Conservation (phyloP, 2,888 invertebrate genomes). For the Azorinus chamasolen region DNA sequence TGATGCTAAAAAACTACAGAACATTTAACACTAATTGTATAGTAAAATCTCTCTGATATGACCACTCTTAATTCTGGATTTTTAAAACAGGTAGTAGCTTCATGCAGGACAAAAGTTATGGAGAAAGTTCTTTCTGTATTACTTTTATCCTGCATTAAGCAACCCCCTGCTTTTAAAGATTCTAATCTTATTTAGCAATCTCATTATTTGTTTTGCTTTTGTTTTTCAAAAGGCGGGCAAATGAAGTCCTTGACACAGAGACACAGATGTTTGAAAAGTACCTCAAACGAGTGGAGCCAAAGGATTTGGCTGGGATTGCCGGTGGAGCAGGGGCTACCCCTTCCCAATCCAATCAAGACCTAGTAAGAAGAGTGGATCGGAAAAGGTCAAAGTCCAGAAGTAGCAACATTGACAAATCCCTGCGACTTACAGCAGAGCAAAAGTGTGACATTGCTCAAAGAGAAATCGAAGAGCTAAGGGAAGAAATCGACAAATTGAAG, state of each 20-base stretch:
- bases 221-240: conserved; percentile 79
- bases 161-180: too few species aligned
- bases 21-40: too few species aligned
- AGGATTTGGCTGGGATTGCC: conserved; percentile 69
- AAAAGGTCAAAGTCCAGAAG: conserved; percentile 85
- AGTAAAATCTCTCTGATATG: too few species aligned
- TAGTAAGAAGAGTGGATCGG: conserved; percentile 70
- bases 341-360: conserved; percentile 76
- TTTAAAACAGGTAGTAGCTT: too few species aligned
- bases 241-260: conserved; percentile 85
- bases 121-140: too few species aligned
- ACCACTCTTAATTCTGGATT: too few species aligned
- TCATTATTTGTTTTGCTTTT: too few species aligned
- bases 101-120: too few species aligned
- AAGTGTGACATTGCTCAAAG: conserved; percentile 86
- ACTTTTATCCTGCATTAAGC: too few species aligned
- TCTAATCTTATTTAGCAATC: too few species aligned
- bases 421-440: conserved; percentile 85
- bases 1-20: too few species aligned
- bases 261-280: conserved; percentile 86
- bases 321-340: conserved; percentile 66
- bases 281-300: conserved; percentile 83
- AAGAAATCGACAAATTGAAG: conserved; percentile 83
- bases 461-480: conserved; percentile 85
- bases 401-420: conserved; percentile 80